Evolutionary conservation across 2,113 vertebrate genomes (phyloP), one percentile per base, ranked within the genome.

Genomic region (Mirza zaza): DNA sequence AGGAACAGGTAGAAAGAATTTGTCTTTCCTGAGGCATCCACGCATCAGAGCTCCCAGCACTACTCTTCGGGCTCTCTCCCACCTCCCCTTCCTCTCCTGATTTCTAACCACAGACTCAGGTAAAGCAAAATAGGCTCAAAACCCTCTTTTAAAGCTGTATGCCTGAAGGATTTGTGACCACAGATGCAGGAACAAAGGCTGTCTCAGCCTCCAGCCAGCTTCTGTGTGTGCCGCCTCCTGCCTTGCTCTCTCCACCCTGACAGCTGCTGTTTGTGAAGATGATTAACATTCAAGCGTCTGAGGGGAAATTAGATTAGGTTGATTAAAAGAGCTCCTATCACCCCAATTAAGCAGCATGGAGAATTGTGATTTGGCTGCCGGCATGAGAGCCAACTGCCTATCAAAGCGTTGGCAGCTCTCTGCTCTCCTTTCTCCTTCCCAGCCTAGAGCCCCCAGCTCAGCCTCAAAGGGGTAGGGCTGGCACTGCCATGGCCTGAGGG

Each of bases 291-390:
- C 79, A 94, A 6, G 67, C 71, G 71, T 97, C 79, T 88, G 93
- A 95, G 70, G 79, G 86, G 89, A 97, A 95, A 97, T 97, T 95
- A 97, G 95, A 97, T 93, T 92, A 93, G 87, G 87, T 85, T 97
- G 97, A 97, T 97, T 96, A 95, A 96, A 97, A 94, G 91, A 89
- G 91, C 67, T 84, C 83, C 95, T 68, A 63, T 87, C 93, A 95
- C 84, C 75, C 91, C 96, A 97, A 73, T 97, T 90, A 96, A 95
- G 93, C 34, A 70, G 92, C 80, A 65, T 14, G 65, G 85, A 91
- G 82, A 87, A 91, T 90, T 94, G 86, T 90, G 71, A 84, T 68
- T 92, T 93, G 63, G 87, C 88, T 77, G 48, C 75, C 70, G 34
- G 34, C 50, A 15, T 6, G 84, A 86, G 84, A 85, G 65, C 89